phyloP scores from a whole-genome alignment of 1,140 invertebrate species.

The Acyrthosiphon pisum region DNA sequence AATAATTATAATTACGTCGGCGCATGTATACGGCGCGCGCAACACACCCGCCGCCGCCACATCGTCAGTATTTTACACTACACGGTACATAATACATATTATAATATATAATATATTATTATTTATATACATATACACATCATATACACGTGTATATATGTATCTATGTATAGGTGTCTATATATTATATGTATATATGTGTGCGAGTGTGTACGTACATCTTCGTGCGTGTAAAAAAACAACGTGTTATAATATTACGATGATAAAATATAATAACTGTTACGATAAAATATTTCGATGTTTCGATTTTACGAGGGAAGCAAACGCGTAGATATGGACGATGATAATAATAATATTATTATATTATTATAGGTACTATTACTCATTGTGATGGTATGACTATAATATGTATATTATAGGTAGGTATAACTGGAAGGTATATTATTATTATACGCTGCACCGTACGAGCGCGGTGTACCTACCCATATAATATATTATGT shows the following conservation, averaged over 20 bases:
- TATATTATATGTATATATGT: neutral
- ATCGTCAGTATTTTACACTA: slow-evolving; percentile 6
- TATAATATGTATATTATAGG: slow-evolving; percentile 16
- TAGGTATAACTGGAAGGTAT: neutral
- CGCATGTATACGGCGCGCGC: slow-evolving; percentile 45
- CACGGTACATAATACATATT: neutral
- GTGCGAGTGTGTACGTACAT: neutral
- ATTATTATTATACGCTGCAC: neutral
- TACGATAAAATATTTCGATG: slow-evolving; percentile 31
- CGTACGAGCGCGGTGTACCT: neutral
- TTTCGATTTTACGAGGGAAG: slow-evolving; percentile 35
- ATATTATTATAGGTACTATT: slow-evolving; percentile 19
- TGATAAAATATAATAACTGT: slow-evolving; percentile 15
- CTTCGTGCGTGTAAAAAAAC: neutral
- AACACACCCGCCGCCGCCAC: neutral
- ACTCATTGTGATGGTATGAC: neutral
- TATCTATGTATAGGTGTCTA: too few species aligned
- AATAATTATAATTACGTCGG: slow-evolving; percentile 48
- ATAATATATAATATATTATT: neutral
- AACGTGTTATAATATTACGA: neutral
- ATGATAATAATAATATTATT: slow-evolving; percentile 11
- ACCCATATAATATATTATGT: neutral
- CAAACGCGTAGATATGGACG: neutral
- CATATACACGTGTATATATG: too few species aligned
- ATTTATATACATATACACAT: neutral